These are phyloP conservation scores for Enteromius mattozi DNA, from an alignment of 2,797 vertebrate species.

Conservation along the genomic window DNA sequence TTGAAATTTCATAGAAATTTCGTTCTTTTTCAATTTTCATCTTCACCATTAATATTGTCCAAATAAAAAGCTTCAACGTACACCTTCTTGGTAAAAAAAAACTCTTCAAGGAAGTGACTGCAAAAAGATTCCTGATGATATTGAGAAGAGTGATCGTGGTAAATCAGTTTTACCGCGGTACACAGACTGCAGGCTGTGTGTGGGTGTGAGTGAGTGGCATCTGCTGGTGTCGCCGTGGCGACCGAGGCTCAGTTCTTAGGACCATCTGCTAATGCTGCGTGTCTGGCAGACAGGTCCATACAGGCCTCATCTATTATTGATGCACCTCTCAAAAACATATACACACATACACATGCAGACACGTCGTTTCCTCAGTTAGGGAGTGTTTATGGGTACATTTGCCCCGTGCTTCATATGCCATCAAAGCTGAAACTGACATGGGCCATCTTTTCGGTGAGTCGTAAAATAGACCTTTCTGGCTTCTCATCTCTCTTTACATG, in stretches of 20 bases:
- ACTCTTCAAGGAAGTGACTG: neutral
- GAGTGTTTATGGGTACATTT: slow-evolving; percentile 50
- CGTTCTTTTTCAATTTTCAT: neutral
- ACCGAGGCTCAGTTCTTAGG: slow-evolving; percentile 52
- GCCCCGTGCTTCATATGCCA: slow-evolving; percentile 4
- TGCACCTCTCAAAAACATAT: slow-evolving; percentile 50
- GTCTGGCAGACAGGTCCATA: slow-evolving; percentile 59
- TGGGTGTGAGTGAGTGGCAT: slow-evolving; percentile 43
- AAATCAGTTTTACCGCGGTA: slow-evolving; percentile 15
- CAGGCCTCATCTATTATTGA: slow-evolving; percentile 65
- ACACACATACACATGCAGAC: slow-evolving; percentile 39
- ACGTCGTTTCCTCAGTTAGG: slow-evolving; percentile 35
- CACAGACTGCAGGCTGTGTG: slow-evolving; percentile 20
- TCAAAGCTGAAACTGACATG: slow-evolving; percentile 28
- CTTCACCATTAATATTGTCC: neutral
- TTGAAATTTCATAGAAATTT: neutral
- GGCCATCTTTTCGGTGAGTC: slow-evolving; percentile 15
- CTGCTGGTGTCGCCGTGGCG: slow-evolving; percentile 43
- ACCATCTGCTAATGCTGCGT: slow-evolving; percentile 61
- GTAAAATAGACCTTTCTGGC: slow-evolving; percentile 20
- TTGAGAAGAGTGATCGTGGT: neutral
- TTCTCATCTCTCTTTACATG: neutral
- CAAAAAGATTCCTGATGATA: neutral
- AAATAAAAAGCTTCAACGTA: neutral
- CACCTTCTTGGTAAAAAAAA: neutral